Base-by-base conservation (phyloP, 2,797 vertebrate genomes). In the Sparus aurata region DNA sequence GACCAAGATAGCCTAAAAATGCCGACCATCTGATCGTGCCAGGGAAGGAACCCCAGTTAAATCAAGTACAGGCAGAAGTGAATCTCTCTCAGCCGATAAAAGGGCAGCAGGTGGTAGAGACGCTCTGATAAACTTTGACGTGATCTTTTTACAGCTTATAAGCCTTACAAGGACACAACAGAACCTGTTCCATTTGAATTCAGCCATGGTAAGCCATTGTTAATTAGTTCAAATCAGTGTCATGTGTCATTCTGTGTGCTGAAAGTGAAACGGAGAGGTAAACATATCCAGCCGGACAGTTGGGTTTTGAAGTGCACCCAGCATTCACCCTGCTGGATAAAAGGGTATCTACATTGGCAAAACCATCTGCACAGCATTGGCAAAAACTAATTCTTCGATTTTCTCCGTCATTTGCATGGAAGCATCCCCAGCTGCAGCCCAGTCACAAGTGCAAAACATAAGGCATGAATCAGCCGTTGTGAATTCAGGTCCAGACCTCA, bases 361-460 rank as follows among this genome's bases (percentile, higher is more conserved):
- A 20, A 13, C 50, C 46, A 38, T 43, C 18, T 16, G 49, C 25
- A 18, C 4, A 23, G 22, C 62, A n/a, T 0, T 20, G 13, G 43
- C 62, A 38, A 58, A 63, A 38, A 45, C 25, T 12, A 27, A 20
- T 2, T 34, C 0, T 38, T 49, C 61, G 13, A 10, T 46, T 61
- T 45, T 45, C 17, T 64, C 52, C 38, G 23, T n/a, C 9, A 45
- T 59, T 69, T 55, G 52, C 49, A 43, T 66, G 11, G 64, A 81
- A 79, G 79, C 88, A 89, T 83, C 85, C 49, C 64, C 55, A 74
- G 88, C 73, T 87, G 86, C 83, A 66, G 71, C 49, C 50, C 57
- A 8, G 60, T 67, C 8, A 57, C 64, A 63, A 23, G 67, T 84
- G 80, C 87, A 86, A 85, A 83, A 76, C 59, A 49, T 73, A 75